Conservation (phyloP, 2,888 invertebrate genomes). For the Ophraella communa region DNA sequence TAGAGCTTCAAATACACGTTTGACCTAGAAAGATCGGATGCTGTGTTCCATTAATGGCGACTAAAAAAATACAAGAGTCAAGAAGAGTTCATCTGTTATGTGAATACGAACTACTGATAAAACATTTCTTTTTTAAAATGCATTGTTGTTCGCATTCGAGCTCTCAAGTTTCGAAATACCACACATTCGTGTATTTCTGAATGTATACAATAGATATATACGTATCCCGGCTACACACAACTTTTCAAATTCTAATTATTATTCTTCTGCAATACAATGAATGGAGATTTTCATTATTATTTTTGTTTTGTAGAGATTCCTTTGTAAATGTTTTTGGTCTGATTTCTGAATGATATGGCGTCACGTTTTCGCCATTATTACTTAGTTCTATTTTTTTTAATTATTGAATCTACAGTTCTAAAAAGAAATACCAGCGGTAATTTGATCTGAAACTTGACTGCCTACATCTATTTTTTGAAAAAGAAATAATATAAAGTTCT, state of each 20-base stretch:
- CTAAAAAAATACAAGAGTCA: too few relatives aligned
- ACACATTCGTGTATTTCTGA: constrained; percentile 13
- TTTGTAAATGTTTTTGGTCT: constrained; percentile 16
- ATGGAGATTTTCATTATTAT: constrained; percentile 24
- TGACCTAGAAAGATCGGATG: too few relatives aligned
- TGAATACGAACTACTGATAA: neutral
- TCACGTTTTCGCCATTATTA: constrained; percentile 17
- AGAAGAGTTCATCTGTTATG: neutral
- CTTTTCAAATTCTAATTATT: constrained; percentile 31
- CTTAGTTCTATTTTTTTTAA: constrained; percentile 18
- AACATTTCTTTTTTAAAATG: constrained; percentile 2
- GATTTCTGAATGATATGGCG: constrained; percentile 11
- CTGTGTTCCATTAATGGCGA: too few relatives aligned
- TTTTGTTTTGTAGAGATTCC: constrained; percentile 26
- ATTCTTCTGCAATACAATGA: constrained; percentile 26
- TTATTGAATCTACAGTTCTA: constrained; percentile 16
- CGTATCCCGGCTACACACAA: constrained; percentile 19
- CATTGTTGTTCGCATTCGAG: constrained; percentile 6
- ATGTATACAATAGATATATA: constrained; percentile 25
- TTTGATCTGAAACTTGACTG: too few relatives aligned
- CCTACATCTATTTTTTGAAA: too few relatives aligned
- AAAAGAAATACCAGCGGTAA: too few relatives aligned
- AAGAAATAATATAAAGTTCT: too few relatives aligned
- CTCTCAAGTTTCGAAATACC: neutral
- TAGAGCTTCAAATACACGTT: too few relatives aligned